Conservation (phyloP, 2,888 invertebrate species). For the Scaptomyza flava region DNA sequence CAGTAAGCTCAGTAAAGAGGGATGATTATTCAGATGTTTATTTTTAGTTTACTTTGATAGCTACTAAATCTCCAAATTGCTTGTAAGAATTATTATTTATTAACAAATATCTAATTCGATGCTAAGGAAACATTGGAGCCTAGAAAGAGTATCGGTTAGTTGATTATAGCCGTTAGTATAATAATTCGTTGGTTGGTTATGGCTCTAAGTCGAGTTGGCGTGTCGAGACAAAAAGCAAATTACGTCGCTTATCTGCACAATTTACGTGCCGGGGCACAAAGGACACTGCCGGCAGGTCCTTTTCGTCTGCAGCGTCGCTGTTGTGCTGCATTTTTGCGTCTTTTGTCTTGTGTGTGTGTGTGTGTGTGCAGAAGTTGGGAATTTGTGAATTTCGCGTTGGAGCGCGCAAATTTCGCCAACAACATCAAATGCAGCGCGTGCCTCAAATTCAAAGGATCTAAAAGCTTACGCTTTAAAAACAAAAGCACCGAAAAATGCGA, state of each 20-base stretch:
- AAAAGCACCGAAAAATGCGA: conserved; percentile 58
- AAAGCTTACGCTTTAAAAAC: conserved; percentile 63
- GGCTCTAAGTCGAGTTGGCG: conserved; percentile 25
- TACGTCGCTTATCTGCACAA: conserved; percentile 61
- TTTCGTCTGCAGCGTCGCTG: conserved; percentile 17
- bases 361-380: conserved; percentile 44
- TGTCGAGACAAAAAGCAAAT: conserved; percentile 61
- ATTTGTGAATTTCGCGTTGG: conserved; percentile 60
- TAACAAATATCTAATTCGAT: no score
- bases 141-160: conserved; percentile 5
- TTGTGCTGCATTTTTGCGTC: conserved; percentile 56
- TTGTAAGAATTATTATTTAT: no score
- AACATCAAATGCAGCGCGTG: conserved; percentile 74
- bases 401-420: conserved; percentile 59
- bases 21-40: no score
- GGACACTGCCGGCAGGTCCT: conserved; percentile 37
- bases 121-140: no score
- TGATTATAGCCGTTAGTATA: not conserved
- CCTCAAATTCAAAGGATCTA: conserved; percentile 67
- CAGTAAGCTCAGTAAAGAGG: no score
- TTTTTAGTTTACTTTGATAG: no score
- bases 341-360: conserved; percentile 57
- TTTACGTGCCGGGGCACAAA: conserved; percentile 58
- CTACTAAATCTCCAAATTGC: no score
- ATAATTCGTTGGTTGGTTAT: conserved; percentile 31